Base-by-base conservation (phyloP, 2,888 invertebrate genomes). In the Drosophila pseudotakahashii region DNA sequence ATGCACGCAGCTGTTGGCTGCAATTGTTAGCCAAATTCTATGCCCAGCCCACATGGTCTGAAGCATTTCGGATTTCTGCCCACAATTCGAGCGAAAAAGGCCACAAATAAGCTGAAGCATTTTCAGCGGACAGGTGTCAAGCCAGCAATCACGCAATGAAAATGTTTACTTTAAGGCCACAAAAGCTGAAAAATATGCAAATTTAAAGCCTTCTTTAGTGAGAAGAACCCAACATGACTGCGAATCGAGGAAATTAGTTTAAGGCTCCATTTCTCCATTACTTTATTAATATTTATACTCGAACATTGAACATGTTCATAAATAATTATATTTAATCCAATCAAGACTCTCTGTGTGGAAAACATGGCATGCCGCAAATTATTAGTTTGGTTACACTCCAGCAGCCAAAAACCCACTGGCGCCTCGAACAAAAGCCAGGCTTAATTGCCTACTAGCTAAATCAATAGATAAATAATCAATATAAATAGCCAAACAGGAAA, bases 51-150 rank as follows among this genome's bases (percentile, higher is more conserved):
- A 45, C 54, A 66, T 51, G 23, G 32, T 34, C 34, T 34, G 34
- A 34, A 16, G 16, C 44, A 36, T 26, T 41, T 39, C 53, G 59
- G 70, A 57, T 51, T 51, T 47, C 30, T 50, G 72, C 74, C 69
- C 72, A 75, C 69, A 68, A 67, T 66, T 36, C 50, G 37, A 51
- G 71, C 68, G 26, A 45, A 45, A 60, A 52, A 60, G 42, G 71
- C 69, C 72, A 71, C 62, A 61, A 71, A 48, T 61, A 74, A 77
- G 69, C 69, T 66, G 58, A 70, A 67, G 70, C 71, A 80, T 80
- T 78, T 84, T 44, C 61, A 72, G 36, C 36, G 37, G 63, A 79
- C 81, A 81, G 81, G 86, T 81, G 81, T 81, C 81, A 85, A 82
- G 66, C 61, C 58, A 13, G 59, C 61, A 59, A 61, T 67, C 73